Base-by-base conservation (phyloP, 2,113 vertebrate species). In the Mionectes macconnelli region DNA sequence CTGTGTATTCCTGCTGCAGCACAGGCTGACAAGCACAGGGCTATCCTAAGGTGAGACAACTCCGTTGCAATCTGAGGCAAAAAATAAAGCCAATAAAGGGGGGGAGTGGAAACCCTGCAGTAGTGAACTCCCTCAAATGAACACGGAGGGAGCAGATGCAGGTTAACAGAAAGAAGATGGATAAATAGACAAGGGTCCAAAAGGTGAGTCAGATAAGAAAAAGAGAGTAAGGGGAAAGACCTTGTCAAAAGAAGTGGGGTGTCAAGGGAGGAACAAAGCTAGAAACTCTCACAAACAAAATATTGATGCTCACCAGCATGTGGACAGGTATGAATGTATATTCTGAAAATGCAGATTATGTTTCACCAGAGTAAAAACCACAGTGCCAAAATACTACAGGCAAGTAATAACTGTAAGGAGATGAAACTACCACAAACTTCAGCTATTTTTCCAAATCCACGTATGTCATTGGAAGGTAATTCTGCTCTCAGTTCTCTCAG, bases 1-100 rank as follows among this genome's bases (percentile, higher is more conserved):
- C 42, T 16, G 16, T 9, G 37, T 16, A 28, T 31, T 81, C 44
- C 59, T 77, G 40, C 20, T 45, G n/a, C 21, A 17, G 31, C 3
- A 0, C 14, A 25, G 10, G n/a, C 30, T 66, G 40, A 70, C 20
- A 45, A 44, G 64, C 12, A 5, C 0, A 2, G 64, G 15, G 4
- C 4, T n/a, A 13, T n/a, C 39, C 33, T 28, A 35, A 37, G 20
- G 28, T 42, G 39, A 69, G 52, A 70, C 14, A 74, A 69, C 6
- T 33, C 44, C 8, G 8, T 2, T 24, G 35, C 28, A 49, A 13
- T 35, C 17, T 68, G 8, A 60, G 40, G 30, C 30, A 80, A 45
- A 50, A 70, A 59, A 47, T 21, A 42, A 50, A 75, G 44, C 35
- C 12, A 47, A n/a, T 42, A 66, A 50, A 76, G 16, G 9, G 8